Percentiles rank a stretch among this genome's conserved stretches.
Evolutionary conservation across 2,797 vertebrate genomes (phyloP).

Genomic region (Anableps anableps): DNA sequence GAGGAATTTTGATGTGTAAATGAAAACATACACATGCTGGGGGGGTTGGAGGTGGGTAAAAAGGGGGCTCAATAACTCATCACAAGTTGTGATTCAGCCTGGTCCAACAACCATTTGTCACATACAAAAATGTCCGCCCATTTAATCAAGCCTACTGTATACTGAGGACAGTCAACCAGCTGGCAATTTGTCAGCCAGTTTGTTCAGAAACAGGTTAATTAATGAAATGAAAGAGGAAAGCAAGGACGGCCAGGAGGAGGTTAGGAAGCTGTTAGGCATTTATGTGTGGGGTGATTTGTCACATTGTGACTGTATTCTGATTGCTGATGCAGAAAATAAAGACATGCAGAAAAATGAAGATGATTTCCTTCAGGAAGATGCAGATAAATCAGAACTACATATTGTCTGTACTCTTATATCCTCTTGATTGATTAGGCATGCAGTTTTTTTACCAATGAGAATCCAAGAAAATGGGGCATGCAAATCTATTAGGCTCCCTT

Average conservation of each 20-base stretch:
- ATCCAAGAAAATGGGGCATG: not conserved
- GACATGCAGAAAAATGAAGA: conserved; percentile 38
- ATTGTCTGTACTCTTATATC: not conserved
- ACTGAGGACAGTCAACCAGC: conserved; percentile 61
- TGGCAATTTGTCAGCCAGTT: conserved; percentile 74
- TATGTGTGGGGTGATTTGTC: conserved; percentile 60
- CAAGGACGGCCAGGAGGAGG: conserved; percentile 77
- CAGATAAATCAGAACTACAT: not conserved
- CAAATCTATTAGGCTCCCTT: not conserved
- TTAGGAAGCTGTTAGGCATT: conserved; percentile 69
- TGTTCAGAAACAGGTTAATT: conserved; percentile 78
- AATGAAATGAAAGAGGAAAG: conserved; percentile 79
- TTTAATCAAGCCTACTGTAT: conserved; percentile 81
- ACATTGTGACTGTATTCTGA: conserved; percentile 49
- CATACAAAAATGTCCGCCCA: conserved; percentile 79
- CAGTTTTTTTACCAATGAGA: too few species aligned
- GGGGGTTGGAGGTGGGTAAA: not conserved
- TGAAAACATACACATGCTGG: conserved; percentile 57
- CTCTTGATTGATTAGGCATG: not conserved
- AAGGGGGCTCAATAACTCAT: conserved; percentile 82
- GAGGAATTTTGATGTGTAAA: conserved; percentile 66
- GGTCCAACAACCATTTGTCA: conserved; percentile 78
- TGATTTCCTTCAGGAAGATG: conserved; percentile 29
- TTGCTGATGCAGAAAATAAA: conserved; percentile 57
- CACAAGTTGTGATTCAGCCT: conserved; percentile 77